Evolutionary conservation across 2,113 vertebrate species (phyloP).

Genomic region (Sprattus sprattus): DNA sequence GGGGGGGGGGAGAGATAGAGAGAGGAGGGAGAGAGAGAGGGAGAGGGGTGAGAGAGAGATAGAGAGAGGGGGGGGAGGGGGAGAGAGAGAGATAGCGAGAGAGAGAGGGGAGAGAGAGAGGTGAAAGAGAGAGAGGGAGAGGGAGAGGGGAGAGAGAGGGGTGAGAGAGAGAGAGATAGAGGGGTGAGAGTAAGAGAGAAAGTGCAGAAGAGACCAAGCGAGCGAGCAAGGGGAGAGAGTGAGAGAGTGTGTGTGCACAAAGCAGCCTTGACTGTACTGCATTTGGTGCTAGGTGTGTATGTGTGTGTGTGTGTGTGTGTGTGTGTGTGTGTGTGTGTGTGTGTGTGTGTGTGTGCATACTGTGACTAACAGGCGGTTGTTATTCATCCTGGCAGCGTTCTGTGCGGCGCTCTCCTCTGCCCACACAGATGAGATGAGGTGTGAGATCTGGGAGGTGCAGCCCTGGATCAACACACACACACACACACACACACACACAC

Average conservation of each 20-base stretch:
- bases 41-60: neutral
- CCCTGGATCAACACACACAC: neutral
- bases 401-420: neutral
- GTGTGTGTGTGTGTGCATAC: neutral
- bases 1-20: neutral
- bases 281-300: neutral
- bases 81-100: neutral
- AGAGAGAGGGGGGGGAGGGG: neutral
- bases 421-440: constrained; percentile 28
- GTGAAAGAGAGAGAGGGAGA: neutral
- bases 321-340: constrained; percentile 16
- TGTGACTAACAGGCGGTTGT: constrained; percentile 25
- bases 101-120: neutral
- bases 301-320: neutral
- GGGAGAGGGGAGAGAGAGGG: neutral
- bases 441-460: constrained; percentile 4
- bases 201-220: neutral
- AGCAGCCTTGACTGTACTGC: too few species aligned
- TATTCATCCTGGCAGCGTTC: constrained; percentile 27
- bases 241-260: neutral
- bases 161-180: too few species aligned
- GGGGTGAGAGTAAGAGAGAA: neutral
- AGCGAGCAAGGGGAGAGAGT: neutral
- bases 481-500: neutral
- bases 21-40: neutral